Evolutionary conservation across 1,140 invertebrate genomes (phyloP).

Genomic region (Heliconius hewitsoni): DNA sequence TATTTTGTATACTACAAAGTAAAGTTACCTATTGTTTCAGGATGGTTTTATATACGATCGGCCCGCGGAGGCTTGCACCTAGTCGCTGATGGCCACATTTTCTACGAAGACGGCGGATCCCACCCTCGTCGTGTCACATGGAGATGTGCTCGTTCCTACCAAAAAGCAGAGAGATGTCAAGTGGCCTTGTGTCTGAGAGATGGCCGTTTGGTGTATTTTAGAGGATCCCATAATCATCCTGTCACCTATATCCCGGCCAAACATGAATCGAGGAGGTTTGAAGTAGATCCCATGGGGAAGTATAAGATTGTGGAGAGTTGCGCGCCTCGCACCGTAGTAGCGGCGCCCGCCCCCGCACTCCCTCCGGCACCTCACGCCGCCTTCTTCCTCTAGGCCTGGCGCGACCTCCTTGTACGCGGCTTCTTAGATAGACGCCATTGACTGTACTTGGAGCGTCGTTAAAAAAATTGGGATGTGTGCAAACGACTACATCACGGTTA

Average conservation of each 20-base stretch:
- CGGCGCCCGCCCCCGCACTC: conserved; percentile 45
- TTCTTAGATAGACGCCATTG: conserved; percentile 66
- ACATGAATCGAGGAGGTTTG: conserved; percentile 73
- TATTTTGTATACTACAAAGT: neutral
- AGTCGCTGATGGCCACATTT: conserved; percentile 77
- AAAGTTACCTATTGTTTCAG: conserved; percentile 58
- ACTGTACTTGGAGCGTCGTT: conserved; percentile 67
- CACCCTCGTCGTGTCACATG: conserved; percentile 76
- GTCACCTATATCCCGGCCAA: conserved; percentile 75
- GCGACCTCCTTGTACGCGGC: conserved; percentile 77
- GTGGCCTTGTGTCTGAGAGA: conserved; percentile 76
- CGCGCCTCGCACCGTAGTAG: conserved; percentile 44
- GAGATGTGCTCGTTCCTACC: conserved; percentile 77
- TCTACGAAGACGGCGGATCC: conserved; percentile 78
- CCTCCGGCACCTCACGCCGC: conserved; percentile 65
- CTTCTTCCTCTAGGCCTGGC: conserved; percentile 74
- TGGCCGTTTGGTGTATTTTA: conserved; percentile 73
- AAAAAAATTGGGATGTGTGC: neutral
- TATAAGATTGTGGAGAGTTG: conserved; percentile 74
- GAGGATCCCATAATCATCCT: conserved; percentile 75
- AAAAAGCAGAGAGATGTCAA: conserved; percentile 77
- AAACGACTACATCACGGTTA: conserved; percentile 20
- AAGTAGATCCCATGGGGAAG: conserved; percentile 78
- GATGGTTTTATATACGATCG: conserved; percentile 80
- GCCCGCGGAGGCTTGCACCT: conserved; percentile 75